phyloP scores from a whole-genome alignment of 1,140 invertebrate species.

The Chymomyza costata region DNA sequence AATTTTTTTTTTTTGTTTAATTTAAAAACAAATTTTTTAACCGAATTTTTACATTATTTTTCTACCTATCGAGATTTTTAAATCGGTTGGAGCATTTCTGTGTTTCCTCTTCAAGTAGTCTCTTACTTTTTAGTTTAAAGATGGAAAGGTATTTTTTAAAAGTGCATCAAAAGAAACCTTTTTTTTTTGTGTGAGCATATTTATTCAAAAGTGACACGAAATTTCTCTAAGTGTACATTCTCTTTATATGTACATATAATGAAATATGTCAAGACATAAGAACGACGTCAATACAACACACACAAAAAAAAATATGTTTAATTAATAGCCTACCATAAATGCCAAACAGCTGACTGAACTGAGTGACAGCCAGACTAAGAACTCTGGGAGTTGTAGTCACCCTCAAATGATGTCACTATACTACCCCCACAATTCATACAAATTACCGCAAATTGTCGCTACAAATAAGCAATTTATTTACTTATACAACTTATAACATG shows the following conservation, averaged over 20 bases:
- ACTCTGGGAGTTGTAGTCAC: neutral
- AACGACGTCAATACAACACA: constrained; percentile 3
- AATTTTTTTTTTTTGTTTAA: too few species aligned
- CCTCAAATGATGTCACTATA: constrained; percentile 52
- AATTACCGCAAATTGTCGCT: constrained; percentile 72
- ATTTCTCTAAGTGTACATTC: too few species aligned
- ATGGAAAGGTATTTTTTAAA: too few species aligned
- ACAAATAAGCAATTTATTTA: constrained; percentile 74
- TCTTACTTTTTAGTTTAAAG: too few species aligned
- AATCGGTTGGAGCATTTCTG: too few species aligned
- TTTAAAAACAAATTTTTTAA: too few species aligned
- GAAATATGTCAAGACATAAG: constrained; percentile 24
- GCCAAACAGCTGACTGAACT: constrained; percentile 16
- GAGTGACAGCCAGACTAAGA: constrained; percentile 18
- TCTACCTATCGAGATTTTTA: too few species aligned
- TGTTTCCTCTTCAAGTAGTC: too few species aligned
- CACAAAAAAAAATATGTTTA: constrained; percentile 47
- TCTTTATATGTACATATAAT: constrained; percentile 19
- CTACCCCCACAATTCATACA: constrained; percentile 51
- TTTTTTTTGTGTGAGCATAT: too few species aligned
- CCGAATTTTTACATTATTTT: too few species aligned
- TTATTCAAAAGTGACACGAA: too few species aligned
- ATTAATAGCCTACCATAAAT: constrained; percentile 55
- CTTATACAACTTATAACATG: constrained; percentile 41
- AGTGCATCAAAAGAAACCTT: too few species aligned